Base-by-base conservation (phyloP, 1,140 invertebrate species). In the Ganaspis sp. region DNA sequence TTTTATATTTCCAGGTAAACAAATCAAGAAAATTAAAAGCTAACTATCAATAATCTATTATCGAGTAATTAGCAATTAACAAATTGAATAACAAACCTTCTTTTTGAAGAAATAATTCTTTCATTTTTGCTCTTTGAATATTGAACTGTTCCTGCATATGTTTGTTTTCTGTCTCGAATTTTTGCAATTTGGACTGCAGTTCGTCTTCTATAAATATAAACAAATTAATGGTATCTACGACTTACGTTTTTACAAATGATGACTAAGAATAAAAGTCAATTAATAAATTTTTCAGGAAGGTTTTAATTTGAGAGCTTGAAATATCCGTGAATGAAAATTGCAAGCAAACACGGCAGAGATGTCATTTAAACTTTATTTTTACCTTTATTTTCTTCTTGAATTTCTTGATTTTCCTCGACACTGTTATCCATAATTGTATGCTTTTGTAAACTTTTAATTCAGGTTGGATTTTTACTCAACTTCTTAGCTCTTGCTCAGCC, bases 71-170 rank as follows among this genome's bases (percentile, higher is more conserved):
- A 45, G n/a, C 26, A 21, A 42, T 23, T 40, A 58, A 42, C 9
- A 72, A n/a, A 19, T 21, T 1, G 19, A 75, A 3, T 58, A 70
- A 42, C 17, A 64, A 73, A 83, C 82, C 82, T 95, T 98, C 97
- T 93, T 98, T 98, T 87, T 97, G 96, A 79, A 98, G 92, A 91
- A 95, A 98, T 11, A 98, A 89, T 85, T 97, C 96, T 92, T 97
- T 97, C 93, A 98, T 95, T 92, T 96, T 97, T 6, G 97, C 97
- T 83, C 97, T 93, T 90, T 98, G 97, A 54, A 93, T 91, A 87
- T 97, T 96, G 92, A 97, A 98, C 87, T 98, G 96, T 81, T 95
- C 95, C 84, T 95, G 94, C 84, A 96, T 93, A 81, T 93, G 93
- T 78, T 93, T 92, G 75, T 94, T 95, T 81, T 94, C 94, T 11